phyloP scores from a whole-genome alignment of 2,113 vertebrate genomes.

The Phrynocephalus versicolor region DNA sequence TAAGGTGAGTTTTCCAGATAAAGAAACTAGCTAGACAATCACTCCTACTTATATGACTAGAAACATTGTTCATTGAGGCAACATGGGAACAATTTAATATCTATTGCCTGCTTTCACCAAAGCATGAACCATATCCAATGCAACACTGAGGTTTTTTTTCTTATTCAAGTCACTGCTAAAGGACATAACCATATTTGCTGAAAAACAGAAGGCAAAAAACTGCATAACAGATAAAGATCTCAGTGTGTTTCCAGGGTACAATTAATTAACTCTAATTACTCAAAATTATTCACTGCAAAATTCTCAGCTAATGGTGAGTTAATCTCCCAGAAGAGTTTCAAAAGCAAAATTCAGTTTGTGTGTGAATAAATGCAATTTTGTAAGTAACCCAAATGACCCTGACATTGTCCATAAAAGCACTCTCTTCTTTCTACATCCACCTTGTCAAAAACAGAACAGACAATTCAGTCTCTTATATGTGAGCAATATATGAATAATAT shows the following conservation, averaged over 20 bases:
- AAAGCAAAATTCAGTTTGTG: background rate
- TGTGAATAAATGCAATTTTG: background rate
- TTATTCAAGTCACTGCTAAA: background rate
- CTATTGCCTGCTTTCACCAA: background rate
- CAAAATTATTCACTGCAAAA: background rate
- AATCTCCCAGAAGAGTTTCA: background rate
- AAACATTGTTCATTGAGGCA: constrained; percentile 2
- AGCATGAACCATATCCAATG: background rate
- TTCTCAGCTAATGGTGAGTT: background rate
- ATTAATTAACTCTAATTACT: background rate
- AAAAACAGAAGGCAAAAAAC: background rate
- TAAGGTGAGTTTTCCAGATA: constrained; percentile 3
- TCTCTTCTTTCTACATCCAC: background rate
- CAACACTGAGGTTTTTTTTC: background rate
- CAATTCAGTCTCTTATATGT: background rate
- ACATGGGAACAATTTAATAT: background rate
- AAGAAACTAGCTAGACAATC: background rate
- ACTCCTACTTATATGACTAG: constrained; percentile 19
- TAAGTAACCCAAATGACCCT: background rate
- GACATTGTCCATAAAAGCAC: background rate
- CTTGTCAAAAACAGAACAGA: background rate
- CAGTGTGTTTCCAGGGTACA: background rate
- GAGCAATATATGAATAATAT: background rate
- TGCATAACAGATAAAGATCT: background rate
- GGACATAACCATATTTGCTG: background rate